Evolutionary conservation across 2,113 vertebrate species (phyloP), one percentile per base, ranked within the genome.

Genomic region (Dolichotis patagonum): DNA sequence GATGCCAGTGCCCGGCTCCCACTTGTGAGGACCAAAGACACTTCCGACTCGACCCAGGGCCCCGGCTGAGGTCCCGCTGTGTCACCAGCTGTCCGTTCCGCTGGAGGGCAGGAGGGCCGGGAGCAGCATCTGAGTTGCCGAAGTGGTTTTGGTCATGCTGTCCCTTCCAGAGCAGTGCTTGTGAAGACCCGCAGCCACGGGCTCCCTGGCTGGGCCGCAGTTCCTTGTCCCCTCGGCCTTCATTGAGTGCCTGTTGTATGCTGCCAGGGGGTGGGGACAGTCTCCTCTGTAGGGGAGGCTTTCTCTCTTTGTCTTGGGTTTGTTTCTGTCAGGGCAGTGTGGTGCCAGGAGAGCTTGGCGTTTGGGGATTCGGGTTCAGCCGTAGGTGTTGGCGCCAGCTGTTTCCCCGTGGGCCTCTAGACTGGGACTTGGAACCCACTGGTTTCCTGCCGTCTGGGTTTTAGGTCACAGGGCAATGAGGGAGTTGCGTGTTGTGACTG

Each of bases 401-500:
- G 0, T 20, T 28, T 28, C 30, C 56, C 28, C 0, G 1, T 26
- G 91, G 91, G 41, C 24, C 69, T 43, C 60, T 3, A 12, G 0
- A 14, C 32, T 16, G 35, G 69, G 80, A 13, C 95, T 83, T 35
- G 9, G 75, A 52, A 35, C 73, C 85, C 54, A 2, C 20, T 14
- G 58, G 54, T 46, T 78, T 81, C 38, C 56, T 54, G 11, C 95
- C 35, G 41, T 78, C 95, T 98, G 88, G 58, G 77, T 83, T 91
- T 96, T 54, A 28, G 97, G 93, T 84, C 96, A 93, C 94, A 80
- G 82, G 75, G 38, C 96, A 89, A 69, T 91, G 91, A 81, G 95
- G 91, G 95, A 98, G 73, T 58, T 93, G 89, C 22, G 41, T 98
- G 97, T 94, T 96, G 78, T 75, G 91, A 49, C 93, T 54, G 88